These are phyloP conservation scores for Cryptotermes secundus DNA, from an alignment of 1,140 invertebrate species.

Conservation along the genomic window DNA sequence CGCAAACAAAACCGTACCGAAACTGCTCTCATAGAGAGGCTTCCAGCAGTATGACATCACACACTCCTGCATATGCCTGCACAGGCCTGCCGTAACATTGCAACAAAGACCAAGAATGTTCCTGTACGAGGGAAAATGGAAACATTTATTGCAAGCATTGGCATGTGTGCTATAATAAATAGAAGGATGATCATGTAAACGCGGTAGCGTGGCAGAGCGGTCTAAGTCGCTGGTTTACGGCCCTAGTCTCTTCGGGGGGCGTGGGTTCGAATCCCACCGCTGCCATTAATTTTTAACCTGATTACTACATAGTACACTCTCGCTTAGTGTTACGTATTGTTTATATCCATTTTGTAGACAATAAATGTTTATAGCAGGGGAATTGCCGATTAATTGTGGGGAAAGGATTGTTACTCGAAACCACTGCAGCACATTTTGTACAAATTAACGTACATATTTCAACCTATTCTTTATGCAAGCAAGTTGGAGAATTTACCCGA, in stretches of 20 bases:
- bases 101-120: not conserved
- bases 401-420: too few relatives aligned
- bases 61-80: not conserved
- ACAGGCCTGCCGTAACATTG: not conserved
- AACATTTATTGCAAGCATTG: not conserved
- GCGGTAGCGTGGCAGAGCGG: slow-evolving; percentile 40
- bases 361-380: too few relatives aligned
- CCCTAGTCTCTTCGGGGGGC: slow-evolving; percentile 39
- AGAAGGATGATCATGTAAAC: too few relatives aligned
- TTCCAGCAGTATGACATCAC: not conserved
- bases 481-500: too few relatives aligned
- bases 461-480: too few relatives aligned
- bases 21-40: not conserved
- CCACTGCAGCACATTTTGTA: too few relatives aligned
- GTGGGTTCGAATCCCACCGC: slow-evolving; percentile 43
- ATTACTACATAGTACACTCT: too few relatives aligned
- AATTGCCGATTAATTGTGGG: too few relatives aligned
- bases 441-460: too few relatives aligned
- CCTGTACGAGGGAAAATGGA: not conserved
- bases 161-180: too few relatives aligned
- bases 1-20: not conserved
- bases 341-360: too few relatives aligned
- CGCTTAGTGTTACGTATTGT: too few relatives aligned
- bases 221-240: slow-evolving; percentile 43
- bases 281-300: slow-evolving; percentile 30